phyloP scores from a whole-genome alignment of 2,113 vertebrate genomes.

The Paracanthobrama guichenoti region DNA sequence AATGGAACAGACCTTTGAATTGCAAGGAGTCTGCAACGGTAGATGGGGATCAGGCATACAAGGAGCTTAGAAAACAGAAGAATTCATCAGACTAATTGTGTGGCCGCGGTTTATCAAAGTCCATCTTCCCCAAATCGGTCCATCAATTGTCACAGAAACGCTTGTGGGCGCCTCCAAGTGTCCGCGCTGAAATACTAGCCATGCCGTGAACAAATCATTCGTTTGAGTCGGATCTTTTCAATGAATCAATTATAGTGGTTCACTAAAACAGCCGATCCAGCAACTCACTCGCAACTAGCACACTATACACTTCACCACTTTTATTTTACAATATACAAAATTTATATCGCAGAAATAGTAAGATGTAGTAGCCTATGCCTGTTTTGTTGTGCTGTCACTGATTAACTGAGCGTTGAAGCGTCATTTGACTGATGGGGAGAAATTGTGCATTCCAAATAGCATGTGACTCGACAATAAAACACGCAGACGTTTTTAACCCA shows the following conservation, averaged over 20 bases:
- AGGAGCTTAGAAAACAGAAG: neutral
- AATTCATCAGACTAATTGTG: slow-evolving; percentile 30
- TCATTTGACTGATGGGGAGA: too few species aligned
- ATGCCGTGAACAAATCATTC: neutral
- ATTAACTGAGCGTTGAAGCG: too few species aligned
- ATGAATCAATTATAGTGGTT: neutral
- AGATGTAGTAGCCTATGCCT: neutral
- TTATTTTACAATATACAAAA: neutral
- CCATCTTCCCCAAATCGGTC: slow-evolving; percentile 48
- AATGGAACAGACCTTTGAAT: slow-evolving; percentile 22
- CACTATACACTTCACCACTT: neutral
- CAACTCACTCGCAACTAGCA: neutral
- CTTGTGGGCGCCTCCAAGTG: slow-evolving; percentile 49
- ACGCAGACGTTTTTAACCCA: neutral
- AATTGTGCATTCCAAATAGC: neutral
- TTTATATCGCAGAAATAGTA: neutral
- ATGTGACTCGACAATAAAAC: neutral
- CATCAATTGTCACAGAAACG: slow-evolving; percentile 32
- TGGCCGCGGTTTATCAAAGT: slow-evolving; percentile 40
- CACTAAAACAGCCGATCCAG: neutral
- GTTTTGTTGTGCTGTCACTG: too few species aligned
- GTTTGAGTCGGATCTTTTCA: slow-evolving; percentile 1
- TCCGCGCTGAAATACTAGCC: neutral
- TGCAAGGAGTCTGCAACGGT: neutral
- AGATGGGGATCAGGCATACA: slow-evolving; percentile 2